Conservation (phyloP, 2,888 invertebrate genomes). For the Nysson spinosus region DNA sequence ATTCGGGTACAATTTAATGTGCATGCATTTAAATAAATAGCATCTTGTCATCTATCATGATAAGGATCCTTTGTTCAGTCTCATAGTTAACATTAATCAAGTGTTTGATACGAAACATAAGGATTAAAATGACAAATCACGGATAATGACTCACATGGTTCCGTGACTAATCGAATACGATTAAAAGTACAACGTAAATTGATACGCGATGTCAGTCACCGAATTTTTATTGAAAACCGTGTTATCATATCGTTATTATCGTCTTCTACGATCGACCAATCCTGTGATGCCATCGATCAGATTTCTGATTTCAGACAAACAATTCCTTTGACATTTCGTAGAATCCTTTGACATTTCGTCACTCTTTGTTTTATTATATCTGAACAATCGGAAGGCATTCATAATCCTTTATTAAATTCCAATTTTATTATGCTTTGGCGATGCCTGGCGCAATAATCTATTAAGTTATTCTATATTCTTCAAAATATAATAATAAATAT, state of each 20-base stretch:
- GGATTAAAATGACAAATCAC: neutral
- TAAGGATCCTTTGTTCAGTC: too few species aligned
- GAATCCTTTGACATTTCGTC: slow-evolving; percentile 1
- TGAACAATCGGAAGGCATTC: too few species aligned
- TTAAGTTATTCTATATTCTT: too few species aligned
- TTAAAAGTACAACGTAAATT: neutral
- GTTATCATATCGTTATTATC: slow-evolving; percentile 24
- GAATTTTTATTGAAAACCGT: slow-evolving; percentile 6
- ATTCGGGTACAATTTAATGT: too few species aligned
- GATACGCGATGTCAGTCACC: neutral
- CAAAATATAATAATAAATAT: too few species aligned
- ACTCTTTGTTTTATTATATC: neutral
- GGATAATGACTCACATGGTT: slow-evolving; percentile 10
- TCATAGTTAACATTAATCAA: neutral
- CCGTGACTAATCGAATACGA: slow-evolving; percentile 16
- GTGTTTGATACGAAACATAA: neutral
- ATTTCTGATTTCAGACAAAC: slow-evolving; percentile 18
- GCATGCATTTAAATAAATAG: too few species aligned
- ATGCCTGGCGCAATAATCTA: too few species aligned
- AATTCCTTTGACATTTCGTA: slow-evolving; percentile 4
- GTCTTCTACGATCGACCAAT: slow-evolving; percentile 11
- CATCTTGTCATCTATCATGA: too few species aligned
- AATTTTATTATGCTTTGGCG: too few species aligned
- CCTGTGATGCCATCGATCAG: slow-evolving; percentile 18
- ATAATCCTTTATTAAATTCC: too few species aligned